phyloP scores from a whole-genome alignment of 2,797 vertebrate species.

The Tolypeutes matacus region DNA sequence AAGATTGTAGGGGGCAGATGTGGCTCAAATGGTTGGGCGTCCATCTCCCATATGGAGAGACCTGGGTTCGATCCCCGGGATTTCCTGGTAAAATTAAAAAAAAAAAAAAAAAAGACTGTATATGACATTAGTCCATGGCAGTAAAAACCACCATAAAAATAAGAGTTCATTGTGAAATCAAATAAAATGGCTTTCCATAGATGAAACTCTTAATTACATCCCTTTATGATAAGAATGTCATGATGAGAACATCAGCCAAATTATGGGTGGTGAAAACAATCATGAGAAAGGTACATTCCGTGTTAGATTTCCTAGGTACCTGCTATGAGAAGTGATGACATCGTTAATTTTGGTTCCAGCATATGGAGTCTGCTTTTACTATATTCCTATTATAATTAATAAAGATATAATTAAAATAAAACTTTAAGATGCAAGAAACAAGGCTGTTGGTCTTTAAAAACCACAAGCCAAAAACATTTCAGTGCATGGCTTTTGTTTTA shows the following conservation, averaged over 20 bases:
- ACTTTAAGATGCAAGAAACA: not conserved
- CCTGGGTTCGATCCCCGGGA: no score
- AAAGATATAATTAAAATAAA: not conserved
- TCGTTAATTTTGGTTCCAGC: not conserved
- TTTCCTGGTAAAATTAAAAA: no score
- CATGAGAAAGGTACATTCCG: not conserved
- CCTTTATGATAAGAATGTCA: not conserved
- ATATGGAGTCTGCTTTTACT: not conserved
- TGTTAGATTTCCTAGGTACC: not conserved
- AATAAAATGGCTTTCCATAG: constrained; percentile 6
- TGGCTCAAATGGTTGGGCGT: no score
- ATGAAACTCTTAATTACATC: not conserved
- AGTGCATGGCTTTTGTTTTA: not conserved
- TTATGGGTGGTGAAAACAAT: not conserved
- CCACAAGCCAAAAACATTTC: not conserved
- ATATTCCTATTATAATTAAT: not conserved
- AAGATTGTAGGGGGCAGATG: no score
- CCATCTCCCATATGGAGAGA: no score
- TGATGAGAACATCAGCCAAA: not conserved
- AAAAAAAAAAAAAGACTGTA: not conserved
- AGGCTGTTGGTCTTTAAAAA: not conserved
- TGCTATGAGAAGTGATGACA: not conserved
- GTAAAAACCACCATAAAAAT: not conserved
- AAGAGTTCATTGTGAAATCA: not conserved
- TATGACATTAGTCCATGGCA: not conserved